Percentiles rank a stretch among this genome's conserved stretches.
Evolutionary conservation across 2,888 invertebrate genomes (phyloP).

Genomic region (Ornithoptera priamus): DNA sequence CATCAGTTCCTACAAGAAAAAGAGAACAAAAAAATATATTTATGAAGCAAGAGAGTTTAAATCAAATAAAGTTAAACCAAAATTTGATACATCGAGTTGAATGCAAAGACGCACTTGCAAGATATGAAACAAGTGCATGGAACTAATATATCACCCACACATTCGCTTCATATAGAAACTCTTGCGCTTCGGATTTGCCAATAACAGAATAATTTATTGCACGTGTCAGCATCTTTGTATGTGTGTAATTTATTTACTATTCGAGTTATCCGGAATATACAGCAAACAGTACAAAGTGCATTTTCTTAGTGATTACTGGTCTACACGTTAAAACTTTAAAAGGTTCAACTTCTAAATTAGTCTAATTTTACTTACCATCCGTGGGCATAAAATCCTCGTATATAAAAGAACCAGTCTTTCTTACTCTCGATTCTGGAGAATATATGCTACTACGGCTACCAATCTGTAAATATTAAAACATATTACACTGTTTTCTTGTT

Average conservation of each 20-base stretch:
- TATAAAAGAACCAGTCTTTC: conserved; percentile 98
- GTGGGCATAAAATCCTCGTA: conserved; percentile 99
- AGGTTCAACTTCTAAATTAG: neutral
- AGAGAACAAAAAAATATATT: neutral
- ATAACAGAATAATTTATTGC: conserved; percentile 17
- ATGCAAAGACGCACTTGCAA: neutral
- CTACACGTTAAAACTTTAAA: neutral
- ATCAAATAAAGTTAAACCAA: neutral
- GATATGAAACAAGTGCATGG: neutral
- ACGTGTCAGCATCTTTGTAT: conserved; percentile 13
- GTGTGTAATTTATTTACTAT: conserved; percentile 16
- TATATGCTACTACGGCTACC: conserved; percentile 99
- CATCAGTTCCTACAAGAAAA: conserved; percentile 81
- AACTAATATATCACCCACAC: conserved; percentile 7
- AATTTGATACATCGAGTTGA: neutral
- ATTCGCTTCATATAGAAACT: conserved; percentile 18
- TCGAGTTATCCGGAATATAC: neutral
- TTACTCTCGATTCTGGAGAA: conserved; percentile 96
- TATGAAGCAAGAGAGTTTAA: neutral
- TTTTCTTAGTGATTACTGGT: neutral
- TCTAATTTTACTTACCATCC: conserved; percentile 85
- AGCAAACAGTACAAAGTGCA: neutral
- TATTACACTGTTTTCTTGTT: too few relatives aligned
- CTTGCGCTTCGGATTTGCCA: conserved; percentile 11
- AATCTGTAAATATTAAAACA: conserved; percentile 81